Conservation (phyloP, 1,140 invertebrate genomes). For the Kradibia gibbosae region DNA sequence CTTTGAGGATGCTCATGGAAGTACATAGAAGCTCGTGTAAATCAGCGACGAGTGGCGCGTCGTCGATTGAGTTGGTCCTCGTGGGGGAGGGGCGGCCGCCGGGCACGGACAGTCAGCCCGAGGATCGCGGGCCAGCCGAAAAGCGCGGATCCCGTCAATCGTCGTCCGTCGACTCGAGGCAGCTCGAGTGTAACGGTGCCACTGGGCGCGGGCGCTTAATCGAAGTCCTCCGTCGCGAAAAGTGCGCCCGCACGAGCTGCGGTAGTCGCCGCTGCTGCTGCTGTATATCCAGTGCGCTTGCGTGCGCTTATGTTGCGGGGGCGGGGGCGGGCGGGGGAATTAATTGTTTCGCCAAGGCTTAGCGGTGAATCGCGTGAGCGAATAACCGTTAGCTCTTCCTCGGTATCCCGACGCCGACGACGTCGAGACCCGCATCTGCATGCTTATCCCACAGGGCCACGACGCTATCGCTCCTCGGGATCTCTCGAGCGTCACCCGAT, state of each 20-base stretch:
- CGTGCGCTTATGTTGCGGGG: neutral
- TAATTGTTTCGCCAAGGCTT: constrained; percentile 46
- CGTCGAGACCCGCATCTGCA: too few relatives aligned
- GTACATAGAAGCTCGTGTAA: constrained; percentile 14
- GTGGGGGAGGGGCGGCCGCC: neutral
- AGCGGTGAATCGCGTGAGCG: constrained; percentile 40
- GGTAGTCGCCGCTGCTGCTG: neutral
- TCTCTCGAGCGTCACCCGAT: neutral
- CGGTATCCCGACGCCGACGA: too few relatives aligned
- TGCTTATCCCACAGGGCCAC: too few relatives aligned
- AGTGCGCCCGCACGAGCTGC: too few relatives aligned
- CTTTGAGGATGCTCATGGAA: neutral
- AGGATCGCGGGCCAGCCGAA: too few relatives aligned
- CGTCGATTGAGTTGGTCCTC: neutral
- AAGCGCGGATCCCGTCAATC: too few relatives aligned
- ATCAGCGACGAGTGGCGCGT: constrained; percentile 7
- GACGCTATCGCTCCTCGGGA: neutral
- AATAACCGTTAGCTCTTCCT: constrained; percentile 36
- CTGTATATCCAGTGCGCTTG: too few relatives aligned
- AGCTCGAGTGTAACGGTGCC: too few relatives aligned
- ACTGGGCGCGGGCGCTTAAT: too few relatives aligned
- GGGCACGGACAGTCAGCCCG: too few relatives aligned
- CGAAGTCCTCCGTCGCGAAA: too few relatives aligned
- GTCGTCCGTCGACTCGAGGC: too few relatives aligned
- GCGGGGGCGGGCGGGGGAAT: constrained; percentile 4